A percentile compares a stretch with the other conserved stretches of the same genome.
Conservation (phyloP, 2,888 invertebrate species). For the Ferrisia virgata region DNA sequence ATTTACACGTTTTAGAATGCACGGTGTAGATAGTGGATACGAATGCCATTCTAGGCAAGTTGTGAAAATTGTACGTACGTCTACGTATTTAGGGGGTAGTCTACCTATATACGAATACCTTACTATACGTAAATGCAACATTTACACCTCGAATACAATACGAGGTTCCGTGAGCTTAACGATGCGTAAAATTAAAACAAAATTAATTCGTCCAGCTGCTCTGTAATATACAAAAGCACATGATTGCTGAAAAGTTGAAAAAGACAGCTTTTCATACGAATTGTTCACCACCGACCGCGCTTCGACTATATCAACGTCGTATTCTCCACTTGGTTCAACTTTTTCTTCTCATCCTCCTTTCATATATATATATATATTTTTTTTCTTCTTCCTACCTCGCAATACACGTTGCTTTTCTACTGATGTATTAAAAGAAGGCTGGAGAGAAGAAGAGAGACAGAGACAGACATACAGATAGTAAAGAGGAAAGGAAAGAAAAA, state of each 20-base stretch:
- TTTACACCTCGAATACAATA: not conserved
- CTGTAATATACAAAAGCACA: conserved; percentile 13
- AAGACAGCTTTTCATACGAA: conserved; percentile 21
- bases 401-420: not conserved
- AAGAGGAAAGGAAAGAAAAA: not conserved
- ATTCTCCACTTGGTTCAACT: not conserved
- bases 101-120: too few relatives aligned
- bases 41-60: not conserved
- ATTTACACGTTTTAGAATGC: not conserved
- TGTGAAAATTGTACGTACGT: not conserved
- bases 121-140: too few relatives aligned
- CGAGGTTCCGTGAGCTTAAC: not conserved
- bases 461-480: too few relatives aligned
- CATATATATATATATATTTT: too few relatives aligned
- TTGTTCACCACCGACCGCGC: not conserved
- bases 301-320: not conserved
- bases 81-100: too few relatives aligned
- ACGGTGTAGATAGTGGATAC: too few relatives aligned
- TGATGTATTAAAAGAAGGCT: conserved; percentile 20
- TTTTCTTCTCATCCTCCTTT: too few relatives aligned
- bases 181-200: conserved; percentile 23
- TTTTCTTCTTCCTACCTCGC: too few relatives aligned
- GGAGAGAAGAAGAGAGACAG: too few relatives aligned
- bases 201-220: conserved; percentile 17
- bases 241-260: conserved; percentile 30